Evolutionary conservation across 2,797 vertebrate genomes (phyloP), one percentile per base, ranked within the genome.

Genomic region (Apogon talboti): DNA sequence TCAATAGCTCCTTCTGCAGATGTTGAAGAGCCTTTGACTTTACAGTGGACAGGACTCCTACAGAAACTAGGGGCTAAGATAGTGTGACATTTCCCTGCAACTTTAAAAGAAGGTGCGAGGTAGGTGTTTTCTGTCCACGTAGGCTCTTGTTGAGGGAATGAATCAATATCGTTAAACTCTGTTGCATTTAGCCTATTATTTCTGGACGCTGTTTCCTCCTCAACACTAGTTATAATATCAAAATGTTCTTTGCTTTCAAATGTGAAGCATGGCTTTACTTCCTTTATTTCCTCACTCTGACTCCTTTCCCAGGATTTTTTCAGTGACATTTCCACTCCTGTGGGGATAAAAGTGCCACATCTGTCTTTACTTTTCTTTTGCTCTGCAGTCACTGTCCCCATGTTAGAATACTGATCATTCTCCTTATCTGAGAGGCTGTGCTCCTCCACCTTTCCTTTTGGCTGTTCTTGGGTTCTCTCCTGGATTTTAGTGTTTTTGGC

Each of bases 401-500:
- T 81, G 65, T 65, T 48, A 48, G 61, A 63, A 11, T 76, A 76
- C 65, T 88, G 91, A 3, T 93, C 83, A 16, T 98, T 98, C 87
- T 99, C 96, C 81, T 97, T 98, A 88, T 98, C 96, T 0, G 96
- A 97, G 42, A 91, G 91, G 74, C 73, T 88, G 38, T 83, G 67
- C 56, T 90, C 85, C 50, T 88, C 84, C 11, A 49, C 28, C 56
- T 30, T 84, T 24, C 38, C n/a, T 73, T 38, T 83, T 56, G 59
- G 74, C 74, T 76, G 70, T 43, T 83, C 76, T 63, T 76, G 70
- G 62, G 61, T 58, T 65, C 72, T 76, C 74, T 86, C 87, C 61
- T 79, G 84, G 50, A 72, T 60, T 86, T 87, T 87, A 52, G 70
- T 37, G 60, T 66, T 81, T 82, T 74, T 93, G 68, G 88, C 72